Percentiles rank a stretch among this genome's conserved stretches.
Evolutionary conservation across 2,888 invertebrate species (phyloP).

Genomic region (Tinea semifulvella): DNA sequence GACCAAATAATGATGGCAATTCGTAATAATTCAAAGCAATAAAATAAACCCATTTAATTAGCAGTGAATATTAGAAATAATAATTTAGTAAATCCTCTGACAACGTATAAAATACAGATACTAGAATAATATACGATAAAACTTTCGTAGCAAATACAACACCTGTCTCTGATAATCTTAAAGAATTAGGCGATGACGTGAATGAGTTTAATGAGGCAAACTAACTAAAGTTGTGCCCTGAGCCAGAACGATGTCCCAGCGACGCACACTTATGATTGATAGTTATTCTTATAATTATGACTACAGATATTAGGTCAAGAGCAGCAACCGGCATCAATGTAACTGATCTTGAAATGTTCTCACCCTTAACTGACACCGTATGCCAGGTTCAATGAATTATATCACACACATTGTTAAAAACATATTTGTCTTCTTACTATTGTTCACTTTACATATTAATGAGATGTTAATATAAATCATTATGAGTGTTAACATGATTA

Average conservation of each 20-base stretch:
- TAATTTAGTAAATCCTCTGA: too few relatives aligned
- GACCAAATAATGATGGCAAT: too few relatives aligned
- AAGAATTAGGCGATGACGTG: slow-evolving; percentile 26
- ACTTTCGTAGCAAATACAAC: background rate
- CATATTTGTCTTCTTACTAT: slow-evolving; percentile 25
- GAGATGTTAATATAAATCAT: background rate
- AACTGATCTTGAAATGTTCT: slow-evolving; percentile 45
- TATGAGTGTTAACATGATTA: background rate
- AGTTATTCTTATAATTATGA: slow-evolving; percentile 46
- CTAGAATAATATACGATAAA: too few relatives aligned
- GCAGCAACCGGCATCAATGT: slow-evolving; percentile 19
- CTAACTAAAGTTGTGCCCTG: slow-evolving; percentile 19
- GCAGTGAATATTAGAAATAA: too few relatives aligned
- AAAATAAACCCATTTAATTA: too few relatives aligned
- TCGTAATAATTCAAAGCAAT: too few relatives aligned
- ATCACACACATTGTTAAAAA: slow-evolving; percentile 31
- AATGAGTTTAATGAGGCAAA: slow-evolving; percentile 31
- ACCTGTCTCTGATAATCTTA: slow-evolving; percentile 13
- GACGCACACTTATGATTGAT: slow-evolving; percentile 48
- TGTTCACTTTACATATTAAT: background rate
- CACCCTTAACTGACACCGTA: slow-evolving; percentile 36
- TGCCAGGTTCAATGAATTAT: slow-evolving; percentile 45
- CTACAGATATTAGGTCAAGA: slow-evolving; percentile 51
- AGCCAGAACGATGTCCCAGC: slow-evolving; percentile 26
- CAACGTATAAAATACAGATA: too few relatives aligned